Base-by-base conservation (phyloP, 2,888 invertebrate species). In the Eupithecia subumbrata region DNA sequence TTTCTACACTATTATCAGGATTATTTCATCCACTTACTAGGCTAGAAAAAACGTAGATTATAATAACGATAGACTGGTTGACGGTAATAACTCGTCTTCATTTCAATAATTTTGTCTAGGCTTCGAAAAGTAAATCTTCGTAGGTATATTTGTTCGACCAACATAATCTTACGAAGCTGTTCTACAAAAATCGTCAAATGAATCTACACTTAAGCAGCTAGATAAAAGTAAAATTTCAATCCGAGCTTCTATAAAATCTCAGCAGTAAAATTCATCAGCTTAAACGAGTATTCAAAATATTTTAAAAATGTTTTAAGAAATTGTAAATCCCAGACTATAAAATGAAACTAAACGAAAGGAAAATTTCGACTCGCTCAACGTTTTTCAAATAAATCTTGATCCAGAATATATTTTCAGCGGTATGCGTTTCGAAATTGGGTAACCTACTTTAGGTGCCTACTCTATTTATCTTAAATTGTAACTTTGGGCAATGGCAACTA, bases 351-450 rank as follows among this genome's bases (percentile, higher is more conserved):
- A 34, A 30, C 9, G 12, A 40, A 68, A 68, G 18, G 40, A 40
- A 52, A 69, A 16, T 52, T 34, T 37, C 52, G 22, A 69, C 1
- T 30, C 34, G 43, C 43, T 68, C 43, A 68, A 45, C 43, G 43
- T 68, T 73, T 73, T 69, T 37, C 63, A 63, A 63, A 69, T 73
- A 63, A 52, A 63, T 63, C n/a, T 73, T 3, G 18, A 73, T 45
- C 52, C 63, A 63, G 43, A 45, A 60, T 67, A 63, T 69, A 40
- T 34, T 40, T 68, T 60, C 68, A 16, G n/a, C 34, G 52, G 16
- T 45, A 34, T 66, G 68, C 43, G 52, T 79, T 79, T 71, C 76
- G 78, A 79, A 79, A 78, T 74, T 76, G 70, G 78, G 75, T 76
- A 72, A 76, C 75, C 63, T 69, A 73, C 66, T 75, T 71, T 69